These are phyloP conservation scores for Drosophila willistoni DNA, from an alignment of 1,140 invertebrate species.

Conservation along the genomic window DNA sequence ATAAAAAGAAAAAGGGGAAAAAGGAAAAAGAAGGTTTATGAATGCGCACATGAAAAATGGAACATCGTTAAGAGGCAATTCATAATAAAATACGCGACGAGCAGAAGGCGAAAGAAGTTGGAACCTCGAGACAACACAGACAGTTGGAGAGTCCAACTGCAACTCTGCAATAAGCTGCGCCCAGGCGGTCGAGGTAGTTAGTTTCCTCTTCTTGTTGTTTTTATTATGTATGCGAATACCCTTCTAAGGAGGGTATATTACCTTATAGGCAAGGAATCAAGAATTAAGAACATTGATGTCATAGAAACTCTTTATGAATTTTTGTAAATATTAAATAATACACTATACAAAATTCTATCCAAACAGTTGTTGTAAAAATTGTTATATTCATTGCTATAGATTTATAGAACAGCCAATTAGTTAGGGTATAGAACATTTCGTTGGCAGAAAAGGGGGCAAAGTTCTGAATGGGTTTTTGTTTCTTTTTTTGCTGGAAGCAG, in stretches of 20 bases:
- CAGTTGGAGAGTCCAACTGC: conserved; percentile 17
- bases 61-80: conserved; percentile 83
- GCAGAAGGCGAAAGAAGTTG: conserved; percentile 18
- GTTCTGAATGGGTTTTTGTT: background rate
- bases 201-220: conserved; percentile 21
- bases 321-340: no score
- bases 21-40: conserved; percentile 57
- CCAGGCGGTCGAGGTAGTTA: conserved; percentile 50
- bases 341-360: no score
- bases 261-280: no score
- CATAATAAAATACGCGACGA: conserved; percentile 79
- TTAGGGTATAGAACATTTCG: background rate
- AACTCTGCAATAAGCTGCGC: conserved; percentile 52
- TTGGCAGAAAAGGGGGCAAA: background rate
- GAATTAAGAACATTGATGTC: no score
- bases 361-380: no score
- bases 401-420: no score
- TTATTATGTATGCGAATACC: background rate
- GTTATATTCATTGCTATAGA: background rate
- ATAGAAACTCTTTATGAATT: no score
- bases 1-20: conserved; percentile 51
- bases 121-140: conserved; percentile 8
- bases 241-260: background rate
- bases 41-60: conserved; percentile 82
- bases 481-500: conserved; percentile 39